These are phyloP conservation scores for Channallabes apus DNA, from an alignment of 2,797 vertebrate genomes.

Conservation along the genomic window DNA sequence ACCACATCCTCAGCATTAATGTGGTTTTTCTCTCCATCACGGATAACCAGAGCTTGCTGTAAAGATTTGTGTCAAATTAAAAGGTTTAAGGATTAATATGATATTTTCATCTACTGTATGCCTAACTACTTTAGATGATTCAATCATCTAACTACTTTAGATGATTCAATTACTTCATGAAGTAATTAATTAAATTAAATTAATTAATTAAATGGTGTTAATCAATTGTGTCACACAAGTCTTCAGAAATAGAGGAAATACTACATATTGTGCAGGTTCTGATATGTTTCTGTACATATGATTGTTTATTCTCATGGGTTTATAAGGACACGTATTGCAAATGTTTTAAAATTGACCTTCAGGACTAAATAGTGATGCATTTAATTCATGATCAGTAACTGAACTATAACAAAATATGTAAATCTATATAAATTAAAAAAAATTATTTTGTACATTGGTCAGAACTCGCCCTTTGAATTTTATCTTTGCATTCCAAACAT, in stretches of 20 bases:
- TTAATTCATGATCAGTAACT: not conserved
- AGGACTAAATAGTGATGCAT: not conserved
- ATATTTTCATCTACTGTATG: not conserved
- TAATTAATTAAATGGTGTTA: not conserved
- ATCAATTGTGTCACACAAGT: not conserved
- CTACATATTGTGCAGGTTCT: not conserved
- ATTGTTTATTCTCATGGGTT: not conserved
- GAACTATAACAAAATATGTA: not conserved
- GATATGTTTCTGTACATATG: not conserved
- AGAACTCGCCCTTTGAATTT: too few relatives aligned
- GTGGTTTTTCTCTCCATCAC: constrained; percentile 81
- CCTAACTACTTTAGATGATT: not conserved
- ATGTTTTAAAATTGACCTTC: not conserved
- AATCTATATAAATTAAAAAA: not conserved
- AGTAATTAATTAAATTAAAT: too few relatives aligned
- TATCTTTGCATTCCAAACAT: too few relatives aligned
- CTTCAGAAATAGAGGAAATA: not conserved
- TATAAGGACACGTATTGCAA: not conserved
- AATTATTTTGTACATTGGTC: too few relatives aligned
- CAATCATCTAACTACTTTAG: not conserved
- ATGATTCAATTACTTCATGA: not conserved
- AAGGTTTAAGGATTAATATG: not conserved
- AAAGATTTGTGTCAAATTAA: constrained; percentile 11
- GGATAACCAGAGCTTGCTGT: constrained; percentile 85
- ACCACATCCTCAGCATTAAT: constrained; percentile 83